A percentile compares a stretch with the other conserved stretches of the same genome.
Evolutionary conservation across 2,113 vertebrate genomes (phyloP).

Genomic region (Corythaeola cristata): DNA sequence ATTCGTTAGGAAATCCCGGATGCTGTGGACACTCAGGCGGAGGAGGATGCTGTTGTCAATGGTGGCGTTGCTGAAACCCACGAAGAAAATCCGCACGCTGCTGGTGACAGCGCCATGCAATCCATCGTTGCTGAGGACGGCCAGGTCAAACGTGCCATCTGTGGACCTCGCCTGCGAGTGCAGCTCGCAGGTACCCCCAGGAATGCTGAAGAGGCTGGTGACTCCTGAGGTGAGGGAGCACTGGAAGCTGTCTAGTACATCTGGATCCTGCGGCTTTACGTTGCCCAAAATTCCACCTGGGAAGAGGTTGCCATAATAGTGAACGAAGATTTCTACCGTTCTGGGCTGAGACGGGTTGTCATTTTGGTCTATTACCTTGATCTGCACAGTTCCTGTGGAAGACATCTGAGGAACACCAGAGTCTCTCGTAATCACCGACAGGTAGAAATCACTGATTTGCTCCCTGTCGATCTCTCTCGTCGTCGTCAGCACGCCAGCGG

Average conservation of each 20-base stretch:
- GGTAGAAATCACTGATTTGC: slow-evolving; percentile 90
- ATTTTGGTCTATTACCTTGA: slow-evolving; percentile 91
- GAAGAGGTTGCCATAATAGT: slow-evolving; percentile 92
- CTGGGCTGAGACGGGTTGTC: slow-evolving; percentile 95
- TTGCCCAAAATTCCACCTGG: slow-evolving; percentile 90
- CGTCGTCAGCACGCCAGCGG: slow-evolving; percentile 85
- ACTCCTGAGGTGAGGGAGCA: slow-evolving; percentile 89
- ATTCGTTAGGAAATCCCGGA: slow-evolving; percentile 86
- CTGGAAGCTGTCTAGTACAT: slow-evolving; percentile 89
- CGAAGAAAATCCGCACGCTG: slow-evolving; percentile 85
- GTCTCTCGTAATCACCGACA: slow-evolving; percentile 89
- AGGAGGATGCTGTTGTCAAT: slow-evolving; percentile 95
- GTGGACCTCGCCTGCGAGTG: slow-evolving; percentile 86
- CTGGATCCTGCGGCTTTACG: slow-evolving; percentile 91
- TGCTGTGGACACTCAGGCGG: slow-evolving; percentile 77
- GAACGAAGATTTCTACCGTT: slow-evolving; percentile 89
- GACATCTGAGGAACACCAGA: slow-evolving; percentile 96
- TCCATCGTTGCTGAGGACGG: slow-evolving; percentile 86
- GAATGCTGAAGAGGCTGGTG: slow-evolving; percentile 88
- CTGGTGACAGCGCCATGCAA: slow-evolving; percentile 87
- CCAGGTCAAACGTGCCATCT: slow-evolving; percentile 90
- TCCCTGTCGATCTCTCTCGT: slow-evolving; percentile 94
- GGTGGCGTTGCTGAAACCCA: slow-evolving; percentile 86
- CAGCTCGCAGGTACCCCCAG: slow-evolving; percentile 86
- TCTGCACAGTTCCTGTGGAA: slow-evolving; percentile 91